These are phyloP conservation scores for Peromyscus polionotus DNA, from an alignment of 2,113 vertebrate species.

Conservation along the genomic window DNA sequence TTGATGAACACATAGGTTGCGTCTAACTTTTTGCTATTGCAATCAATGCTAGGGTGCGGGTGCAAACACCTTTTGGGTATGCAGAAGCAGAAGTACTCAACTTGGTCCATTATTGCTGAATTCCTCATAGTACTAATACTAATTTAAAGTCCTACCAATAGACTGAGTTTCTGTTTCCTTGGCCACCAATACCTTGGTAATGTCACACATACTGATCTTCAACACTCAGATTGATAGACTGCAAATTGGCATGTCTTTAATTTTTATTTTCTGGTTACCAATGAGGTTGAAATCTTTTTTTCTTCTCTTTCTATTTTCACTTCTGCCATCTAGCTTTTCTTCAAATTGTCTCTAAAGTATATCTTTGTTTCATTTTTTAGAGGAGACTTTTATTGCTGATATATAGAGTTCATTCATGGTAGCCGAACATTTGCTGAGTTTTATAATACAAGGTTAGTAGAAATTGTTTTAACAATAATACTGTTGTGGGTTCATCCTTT, in stretches of 20 bases:
- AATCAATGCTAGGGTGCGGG: background rate
- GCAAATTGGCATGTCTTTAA: background rate
- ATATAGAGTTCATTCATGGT: background rate
- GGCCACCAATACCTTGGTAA: background rate
- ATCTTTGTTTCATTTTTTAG: conserved; percentile 26
- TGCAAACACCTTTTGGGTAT: background rate
- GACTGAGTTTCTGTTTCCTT: conserved; percentile 15
- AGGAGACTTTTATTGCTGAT: conserved; percentile 9
- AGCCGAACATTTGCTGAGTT: background rate
- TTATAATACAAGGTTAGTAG: conserved; percentile 8
- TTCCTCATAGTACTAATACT: background rate
- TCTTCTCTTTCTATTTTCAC: background rate
- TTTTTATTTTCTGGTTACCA: conserved; percentile 42
- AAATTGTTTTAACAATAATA: conserved; percentile 30
- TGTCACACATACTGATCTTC: conserved; percentile 4
- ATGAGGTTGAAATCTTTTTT: background rate
- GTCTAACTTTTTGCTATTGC: conserved; percentile 32
- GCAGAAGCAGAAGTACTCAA: background rate
- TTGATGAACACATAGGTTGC: background rate
- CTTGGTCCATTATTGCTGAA: conserved; percentile 45
- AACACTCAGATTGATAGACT: background rate
- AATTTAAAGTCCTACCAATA: conserved; percentile 17
- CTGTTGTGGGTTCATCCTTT: conserved; percentile 29
- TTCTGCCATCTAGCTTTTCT: background rate
- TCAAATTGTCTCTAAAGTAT: conserved; percentile 32